A percentile compares a stretch with the other conserved stretches of the same genome.
Conservation (phyloP, 2,888 invertebrate genomes). For the Cepaea hortensis region DNA sequence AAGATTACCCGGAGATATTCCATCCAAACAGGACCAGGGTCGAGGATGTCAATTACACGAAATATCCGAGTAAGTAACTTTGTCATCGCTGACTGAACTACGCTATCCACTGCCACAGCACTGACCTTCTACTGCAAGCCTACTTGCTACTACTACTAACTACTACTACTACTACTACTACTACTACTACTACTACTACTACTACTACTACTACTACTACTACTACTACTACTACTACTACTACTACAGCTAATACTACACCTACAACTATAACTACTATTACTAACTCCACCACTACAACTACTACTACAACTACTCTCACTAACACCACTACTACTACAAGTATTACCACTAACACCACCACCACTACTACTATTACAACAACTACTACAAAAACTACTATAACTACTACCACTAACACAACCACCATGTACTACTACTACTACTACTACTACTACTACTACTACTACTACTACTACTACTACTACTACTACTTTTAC, state of each 20-base stretch:
- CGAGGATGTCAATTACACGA: background rate
- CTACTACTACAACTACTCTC: too few species aligned
- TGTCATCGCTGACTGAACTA: background rate
- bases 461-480: too few species aligned
- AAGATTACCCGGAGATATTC: constrained; percentile 10
- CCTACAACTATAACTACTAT: too few species aligned
- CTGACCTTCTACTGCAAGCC: too few species aligned
- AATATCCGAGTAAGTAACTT: background rate
- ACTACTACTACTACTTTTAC: background rate
- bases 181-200: constrained; percentile 14
- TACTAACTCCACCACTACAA: background rate
- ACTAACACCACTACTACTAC: background rate
- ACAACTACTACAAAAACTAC: constrained; percentile 9
- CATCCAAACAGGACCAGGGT: background rate
- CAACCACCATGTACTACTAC: background rate
- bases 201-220: background rate
- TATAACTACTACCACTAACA: constrained; percentile 1
- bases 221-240: constrained; percentile 8
- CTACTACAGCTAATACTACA: too few species aligned
- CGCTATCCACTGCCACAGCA: background rate
- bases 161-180: background rate
- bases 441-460: too few species aligned
- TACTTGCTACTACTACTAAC: background rate
- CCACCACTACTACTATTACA: constrained; percentile 3
- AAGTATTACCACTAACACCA: background rate